Percentiles rank a stretch among this genome's conserved stretches.
phyloP scores from a whole-genome alignment of 2,797 vertebrate genomes.

The Acrocephalus scirpaceus region DNA sequence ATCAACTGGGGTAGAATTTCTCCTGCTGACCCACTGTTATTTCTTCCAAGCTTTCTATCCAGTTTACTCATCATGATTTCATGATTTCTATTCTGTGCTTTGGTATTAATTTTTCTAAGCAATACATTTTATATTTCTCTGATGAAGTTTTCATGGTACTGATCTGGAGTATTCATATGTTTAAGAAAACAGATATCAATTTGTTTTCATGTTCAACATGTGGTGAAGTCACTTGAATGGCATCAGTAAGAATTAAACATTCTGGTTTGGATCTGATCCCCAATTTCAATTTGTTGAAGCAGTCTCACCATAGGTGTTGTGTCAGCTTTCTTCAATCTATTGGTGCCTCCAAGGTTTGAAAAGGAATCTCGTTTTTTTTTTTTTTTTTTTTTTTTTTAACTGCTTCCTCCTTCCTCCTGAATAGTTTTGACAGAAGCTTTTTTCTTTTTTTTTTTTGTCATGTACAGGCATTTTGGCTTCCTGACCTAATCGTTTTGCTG shows the following conservation, averaged over 20 bases:
- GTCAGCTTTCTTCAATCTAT: not conserved
- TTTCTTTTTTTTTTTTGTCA: not conserved
- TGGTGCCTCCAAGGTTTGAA: not conserved
- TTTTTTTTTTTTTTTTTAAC: not conserved
- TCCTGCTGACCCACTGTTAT: not conserved
- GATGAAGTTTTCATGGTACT: not conserved
- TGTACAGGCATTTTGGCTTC: not conserved
- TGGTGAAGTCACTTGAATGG: not conserved
- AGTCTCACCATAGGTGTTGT: not conserved
- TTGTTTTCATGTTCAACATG: not conserved
- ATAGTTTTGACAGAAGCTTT: conserved; percentile 4
- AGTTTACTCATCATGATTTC: not conserved
- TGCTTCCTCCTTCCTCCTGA: not conserved
- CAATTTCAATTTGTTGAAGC: not conserved
- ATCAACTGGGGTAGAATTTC: not conserved
- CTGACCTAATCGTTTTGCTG: conserved; percentile 37
- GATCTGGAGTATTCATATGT: not conserved
- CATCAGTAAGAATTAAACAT: not conserved
- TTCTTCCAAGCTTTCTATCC: not conserved
- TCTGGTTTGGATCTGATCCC: not conserved
- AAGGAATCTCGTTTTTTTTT: not conserved
- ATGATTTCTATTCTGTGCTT: not conserved
- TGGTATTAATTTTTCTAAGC: not conserved
- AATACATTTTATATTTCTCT: not conserved
- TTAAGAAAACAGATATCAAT: not conserved